Evolutionary conservation across 2,113 vertebrate genomes (phyloP).

Genomic region (Antechinus flavipes): DNA sequence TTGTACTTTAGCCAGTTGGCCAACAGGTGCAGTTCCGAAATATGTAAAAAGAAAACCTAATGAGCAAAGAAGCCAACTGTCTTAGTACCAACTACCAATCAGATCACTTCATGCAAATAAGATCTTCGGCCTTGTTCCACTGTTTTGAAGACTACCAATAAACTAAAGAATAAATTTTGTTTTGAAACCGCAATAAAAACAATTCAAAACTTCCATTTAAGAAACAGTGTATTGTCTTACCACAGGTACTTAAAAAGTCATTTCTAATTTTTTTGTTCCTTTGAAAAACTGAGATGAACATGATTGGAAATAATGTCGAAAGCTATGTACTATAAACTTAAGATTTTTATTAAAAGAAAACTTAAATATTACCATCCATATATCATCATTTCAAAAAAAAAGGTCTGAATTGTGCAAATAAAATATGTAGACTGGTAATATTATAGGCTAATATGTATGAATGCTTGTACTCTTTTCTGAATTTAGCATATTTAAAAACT

Average conservation of each 20-base stretch:
- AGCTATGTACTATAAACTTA: conserved; percentile 29
- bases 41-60: conserved; percentile 54
- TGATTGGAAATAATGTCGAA: conserved; percentile 3
- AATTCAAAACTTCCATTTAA: conserved; percentile 10
- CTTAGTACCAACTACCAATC: conserved; percentile 16
- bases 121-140: background rate
- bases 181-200: background rate
- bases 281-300: conserved; percentile 18
- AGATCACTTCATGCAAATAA: conserved; percentile 39
- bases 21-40: conserved; percentile 59
- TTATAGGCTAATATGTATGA: background rate
- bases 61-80: conserved; percentile 24
- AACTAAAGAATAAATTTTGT: conserved; percentile 1
- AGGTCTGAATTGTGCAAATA: background rate
- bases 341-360: conserved; percentile 37
- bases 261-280: background rate
- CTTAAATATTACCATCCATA: conserved; percentile 40
- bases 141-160: background rate
- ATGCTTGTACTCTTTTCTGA: background rate
- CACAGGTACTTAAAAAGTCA: background rate
- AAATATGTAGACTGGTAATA: background rate
- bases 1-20: conserved; percentile 41
- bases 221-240: background rate
- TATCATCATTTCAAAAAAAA: conserved; percentile 2
- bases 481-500: background rate